These are phyloP conservation scores for Tetraneura akinire DNA, from an alignment of 1,140 invertebrate species.

Conservation along the genomic window DNA sequence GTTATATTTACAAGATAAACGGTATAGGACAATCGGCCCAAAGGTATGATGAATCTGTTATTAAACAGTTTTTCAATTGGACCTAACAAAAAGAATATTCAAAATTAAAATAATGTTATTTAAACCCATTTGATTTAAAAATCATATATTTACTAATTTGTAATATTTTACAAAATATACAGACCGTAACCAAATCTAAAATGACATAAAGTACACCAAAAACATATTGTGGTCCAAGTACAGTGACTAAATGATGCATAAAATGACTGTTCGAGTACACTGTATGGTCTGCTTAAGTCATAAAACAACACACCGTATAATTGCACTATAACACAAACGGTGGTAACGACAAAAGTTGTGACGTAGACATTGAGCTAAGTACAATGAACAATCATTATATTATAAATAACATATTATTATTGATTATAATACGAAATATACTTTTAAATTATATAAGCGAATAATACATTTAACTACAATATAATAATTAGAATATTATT, in stretches of 20 bases:
- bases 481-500: too few relatives aligned
- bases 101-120: too few relatives aligned
- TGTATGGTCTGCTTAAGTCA: background rate
- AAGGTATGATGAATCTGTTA: background rate
- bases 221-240: background rate
- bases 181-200: background rate
- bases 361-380: background rate
- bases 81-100: background rate
- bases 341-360: background rate
- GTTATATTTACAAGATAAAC: constrained; percentile 2
- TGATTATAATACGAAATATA: too few relatives aligned
- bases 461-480: too few relatives aligned
- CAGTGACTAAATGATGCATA: background rate
- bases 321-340: background rate
- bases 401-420: too few relatives aligned
- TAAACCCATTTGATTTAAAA: too few relatives aligned
- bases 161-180: too few relatives aligned
- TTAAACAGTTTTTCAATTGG: background rate
- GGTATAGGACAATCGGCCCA: background rate
- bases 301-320: background rate
- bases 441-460: too few relatives aligned
- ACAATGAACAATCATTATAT: too few relatives aligned
- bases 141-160: too few relatives aligned
- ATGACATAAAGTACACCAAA: background rate
- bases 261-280: background rate